Evolutionary conservation across 1,140 invertebrate species (phyloP).

Genomic region (Lepidurus packardi): DNA sequence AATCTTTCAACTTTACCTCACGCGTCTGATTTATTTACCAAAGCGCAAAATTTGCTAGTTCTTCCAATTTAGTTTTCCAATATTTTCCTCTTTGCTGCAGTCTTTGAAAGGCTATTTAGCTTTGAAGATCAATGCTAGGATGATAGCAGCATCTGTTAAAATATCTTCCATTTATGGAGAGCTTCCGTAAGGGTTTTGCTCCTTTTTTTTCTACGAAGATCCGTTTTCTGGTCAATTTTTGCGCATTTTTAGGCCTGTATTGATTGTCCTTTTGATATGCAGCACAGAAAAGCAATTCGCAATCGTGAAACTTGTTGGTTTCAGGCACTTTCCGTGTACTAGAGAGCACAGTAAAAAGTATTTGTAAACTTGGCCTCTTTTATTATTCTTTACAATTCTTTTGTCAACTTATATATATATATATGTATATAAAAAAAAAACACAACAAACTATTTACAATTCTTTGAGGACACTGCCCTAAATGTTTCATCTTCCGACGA

Average conservation of each 20-base stretch:
- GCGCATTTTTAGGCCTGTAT: not conserved
- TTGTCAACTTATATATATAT: not conserved
- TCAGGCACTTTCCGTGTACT: conserved; percentile 4
- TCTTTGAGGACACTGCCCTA: not conserved
- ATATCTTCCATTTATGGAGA: conserved; percentile 9
- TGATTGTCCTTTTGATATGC: not conserved
- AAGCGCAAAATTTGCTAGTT: not conserved
- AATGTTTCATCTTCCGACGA: not conserved
- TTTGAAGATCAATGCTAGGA: not conserved
- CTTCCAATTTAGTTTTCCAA: not conserved
- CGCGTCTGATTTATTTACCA: not conserved
- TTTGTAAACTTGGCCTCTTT: conserved; percentile 12
- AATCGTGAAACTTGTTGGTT: not conserved
- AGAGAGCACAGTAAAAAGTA: conserved; percentile 6
- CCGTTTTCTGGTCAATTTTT: not conserved
- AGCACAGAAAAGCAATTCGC: not conserved
- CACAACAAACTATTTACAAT: no score
- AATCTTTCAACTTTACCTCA: not conserved
- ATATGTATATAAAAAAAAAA: no score
- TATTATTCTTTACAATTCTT: not conserved
- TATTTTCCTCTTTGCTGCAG: not conserved
- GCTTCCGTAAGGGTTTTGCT: not conserved
- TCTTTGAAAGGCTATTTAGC: not conserved
- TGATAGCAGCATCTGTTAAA: not conserved
- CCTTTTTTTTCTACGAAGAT: not conserved